A percentile compares a stretch with the other conserved stretches of the same genome.
Evolutionary conservation across 2,797 vertebrate genomes (phyloP).

Genomic region (Arrhamphus sclerolepis): DNA sequence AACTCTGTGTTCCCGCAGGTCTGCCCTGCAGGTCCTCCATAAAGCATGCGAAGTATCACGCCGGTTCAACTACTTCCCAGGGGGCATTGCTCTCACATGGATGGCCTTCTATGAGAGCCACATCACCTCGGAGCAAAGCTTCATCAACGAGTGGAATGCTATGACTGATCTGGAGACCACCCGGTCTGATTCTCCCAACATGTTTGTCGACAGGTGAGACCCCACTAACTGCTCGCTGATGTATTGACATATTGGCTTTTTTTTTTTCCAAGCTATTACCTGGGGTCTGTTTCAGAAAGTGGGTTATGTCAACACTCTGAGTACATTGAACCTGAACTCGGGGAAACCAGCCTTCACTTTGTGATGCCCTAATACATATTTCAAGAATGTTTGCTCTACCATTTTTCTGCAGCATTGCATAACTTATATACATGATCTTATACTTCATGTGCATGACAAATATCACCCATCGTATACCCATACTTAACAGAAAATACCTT

Average conservation of each 20-base stretch:
- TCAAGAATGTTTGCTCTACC: too few species aligned
- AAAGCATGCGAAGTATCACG: slow-evolving; percentile 93
- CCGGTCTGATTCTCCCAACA: slow-evolving; percentile 89
- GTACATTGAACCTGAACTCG: too few species aligned
- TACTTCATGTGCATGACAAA: too few species aligned
- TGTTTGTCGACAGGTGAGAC: slow-evolving; percentile 92
- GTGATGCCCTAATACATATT: too few species aligned
- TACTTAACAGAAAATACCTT: too few species aligned
- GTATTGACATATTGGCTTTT: not conserved
- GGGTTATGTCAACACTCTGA: too few species aligned
- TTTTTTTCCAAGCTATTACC: not conserved
- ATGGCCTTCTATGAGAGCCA: slow-evolving; percentile 95
- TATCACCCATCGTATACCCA: too few species aligned
- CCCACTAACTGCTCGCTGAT: not conserved
- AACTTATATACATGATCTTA: too few species aligned
- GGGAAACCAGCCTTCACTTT: too few species aligned
- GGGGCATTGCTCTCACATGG: slow-evolving; percentile 93
- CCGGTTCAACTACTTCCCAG: slow-evolving; percentile 93
- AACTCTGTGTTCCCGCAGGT: slow-evolving; percentile 78
- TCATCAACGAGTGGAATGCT: slow-evolving; percentile 96
- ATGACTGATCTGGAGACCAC: slow-evolving; percentile 95
- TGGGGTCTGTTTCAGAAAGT: too few species aligned
- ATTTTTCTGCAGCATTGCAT: too few species aligned
- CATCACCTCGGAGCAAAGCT: slow-evolving; percentile 94
- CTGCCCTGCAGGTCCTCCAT: slow-evolving; percentile 94